phyloP scores from a whole-genome alignment of 2,113 vertebrate species.

The Xyliphius kryptos region DNA sequence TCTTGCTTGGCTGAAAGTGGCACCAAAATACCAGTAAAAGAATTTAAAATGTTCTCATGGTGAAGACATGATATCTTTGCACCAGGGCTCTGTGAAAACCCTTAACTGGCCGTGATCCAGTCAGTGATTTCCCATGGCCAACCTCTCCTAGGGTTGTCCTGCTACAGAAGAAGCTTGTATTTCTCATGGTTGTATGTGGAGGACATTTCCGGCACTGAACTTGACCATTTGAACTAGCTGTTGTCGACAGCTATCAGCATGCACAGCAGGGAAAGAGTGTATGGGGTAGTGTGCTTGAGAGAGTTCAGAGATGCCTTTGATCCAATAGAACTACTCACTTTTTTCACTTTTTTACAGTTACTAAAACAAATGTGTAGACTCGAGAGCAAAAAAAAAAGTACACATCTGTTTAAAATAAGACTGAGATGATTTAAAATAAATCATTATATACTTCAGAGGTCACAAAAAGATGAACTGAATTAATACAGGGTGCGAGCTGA shows the following conservation, averaged over 20 bases:
- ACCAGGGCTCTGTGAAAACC: slow-evolving; percentile 73
- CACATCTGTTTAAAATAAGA: slow-evolving; percentile 7
- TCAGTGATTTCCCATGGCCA: slow-evolving; percentile 52
- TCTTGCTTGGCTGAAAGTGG: too few relatives aligned
- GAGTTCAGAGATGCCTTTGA: slow-evolving; percentile 39
- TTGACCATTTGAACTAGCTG: slow-evolving; percentile 65
- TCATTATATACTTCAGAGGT: background rate
- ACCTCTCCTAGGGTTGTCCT: slow-evolving; percentile 21
- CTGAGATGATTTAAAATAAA: background rate
- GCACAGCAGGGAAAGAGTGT: slow-evolving; percentile 27
- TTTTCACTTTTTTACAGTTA: slow-evolving; percentile 25
- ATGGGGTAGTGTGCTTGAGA: slow-evolving; percentile 29
- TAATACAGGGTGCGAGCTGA: too few relatives aligned
- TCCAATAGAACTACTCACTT: slow-evolving; percentile 22
- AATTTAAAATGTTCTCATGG: slow-evolving; percentile 42
- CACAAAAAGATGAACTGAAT: background rate
- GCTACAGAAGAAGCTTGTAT: slow-evolving; percentile 63
- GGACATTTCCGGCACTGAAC: slow-evolving; percentile 63
- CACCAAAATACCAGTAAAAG: too few relatives aligned
- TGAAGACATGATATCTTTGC: slow-evolving; percentile 51
- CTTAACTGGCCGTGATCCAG: slow-evolving; percentile 68
- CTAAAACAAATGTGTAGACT: slow-evolving; percentile 12
- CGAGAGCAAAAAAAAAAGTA: slow-evolving; percentile 10
- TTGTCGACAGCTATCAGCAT: slow-evolving; percentile 25
- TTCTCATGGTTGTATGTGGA: slow-evolving; percentile 69